phyloP scores from a whole-genome alignment of 2,797 vertebrate genomes.

The Champsocephalus esox region DNA sequence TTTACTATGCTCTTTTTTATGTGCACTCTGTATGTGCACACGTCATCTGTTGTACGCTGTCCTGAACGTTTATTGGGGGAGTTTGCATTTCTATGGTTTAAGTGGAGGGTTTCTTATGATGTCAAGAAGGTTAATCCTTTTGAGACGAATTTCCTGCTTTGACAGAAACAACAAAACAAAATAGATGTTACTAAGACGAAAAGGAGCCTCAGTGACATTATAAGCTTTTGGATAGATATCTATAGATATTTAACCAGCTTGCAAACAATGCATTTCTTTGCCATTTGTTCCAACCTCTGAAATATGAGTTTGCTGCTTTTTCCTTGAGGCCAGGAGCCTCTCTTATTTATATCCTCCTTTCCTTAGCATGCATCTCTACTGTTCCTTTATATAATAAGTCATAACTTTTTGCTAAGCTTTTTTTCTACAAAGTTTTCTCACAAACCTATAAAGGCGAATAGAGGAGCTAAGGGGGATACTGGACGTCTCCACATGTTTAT shows the following conservation, averaged over 20 bases:
- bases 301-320: neutral
- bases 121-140: neutral
- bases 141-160: neutral
- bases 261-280: neutral
- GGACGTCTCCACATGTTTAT: slow-evolving; percentile 65
- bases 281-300: neutral
- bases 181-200: neutral
- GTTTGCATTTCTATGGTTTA: neutral
- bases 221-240: neutral
- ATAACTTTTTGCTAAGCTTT: neutral
- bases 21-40: neutral
- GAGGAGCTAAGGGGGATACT: slow-evolving; percentile 14
- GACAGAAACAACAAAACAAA: neutral
- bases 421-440: slow-evolving; percentile 37
- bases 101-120: neutral
- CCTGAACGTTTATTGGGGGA: neutral
- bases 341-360: neutral
- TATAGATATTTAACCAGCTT: neutral
- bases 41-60: neutral
- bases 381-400: slow-evolving; percentile 6
- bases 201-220: slow-evolving; percentile 1
- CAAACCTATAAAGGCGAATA: slow-evolving; percentile 30
- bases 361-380: neutral
- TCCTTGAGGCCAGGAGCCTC: neutral
- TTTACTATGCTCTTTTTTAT: neutral